A percentile compares a stretch with the other conserved stretches of the same genome.
These are phyloP conservation scores for Empis livida DNA, from an alignment of 2,888 invertebrate genomes.

Conservation along the genomic window DNA sequence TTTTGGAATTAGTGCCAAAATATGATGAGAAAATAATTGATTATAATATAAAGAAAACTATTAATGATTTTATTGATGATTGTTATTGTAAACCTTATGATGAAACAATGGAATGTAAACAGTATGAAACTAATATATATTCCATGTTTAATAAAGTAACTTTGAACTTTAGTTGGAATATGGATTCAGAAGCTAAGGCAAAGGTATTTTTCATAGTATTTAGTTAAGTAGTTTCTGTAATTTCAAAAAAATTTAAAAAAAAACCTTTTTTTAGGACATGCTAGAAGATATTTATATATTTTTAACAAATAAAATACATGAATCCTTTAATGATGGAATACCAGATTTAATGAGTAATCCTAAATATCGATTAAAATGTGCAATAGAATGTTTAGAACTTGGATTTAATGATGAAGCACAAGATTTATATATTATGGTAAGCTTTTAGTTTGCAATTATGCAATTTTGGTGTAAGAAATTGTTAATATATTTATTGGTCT, in stretches of 20 bases:
- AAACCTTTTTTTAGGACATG: not conserved
- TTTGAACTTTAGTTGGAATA: too few relatives aligned
- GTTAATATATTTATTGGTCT: too few relatives aligned
- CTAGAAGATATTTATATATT: conserved; percentile 7
- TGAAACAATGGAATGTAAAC: not conserved
- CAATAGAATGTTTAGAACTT: conserved; percentile 6
- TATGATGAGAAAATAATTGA: not conserved
- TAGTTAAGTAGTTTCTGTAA: too few relatives aligned
- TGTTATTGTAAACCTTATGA: too few relatives aligned
- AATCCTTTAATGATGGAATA: not conserved
- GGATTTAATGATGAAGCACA: conserved; percentile 5
- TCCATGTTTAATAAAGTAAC: too few relatives aligned
- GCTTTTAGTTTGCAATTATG: too few relatives aligned
- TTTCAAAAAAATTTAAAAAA: not conserved
- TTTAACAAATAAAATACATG: conserved; percentile 4
- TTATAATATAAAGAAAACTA: not conserved
- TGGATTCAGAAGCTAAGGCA: not conserved
- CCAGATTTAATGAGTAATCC: not conserved
- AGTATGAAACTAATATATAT: not conserved
- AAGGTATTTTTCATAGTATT: not conserved
- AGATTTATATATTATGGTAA: conserved; percentile 9
- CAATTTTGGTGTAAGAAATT: too few relatives aligned
- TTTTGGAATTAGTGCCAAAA: not conserved
- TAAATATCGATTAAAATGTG: conserved; percentile 5
- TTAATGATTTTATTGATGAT: too few relatives aligned